phyloP scores from a whole-genome alignment of 2,113 vertebrate species.

The Prochilodus magdalenae region DNA sequence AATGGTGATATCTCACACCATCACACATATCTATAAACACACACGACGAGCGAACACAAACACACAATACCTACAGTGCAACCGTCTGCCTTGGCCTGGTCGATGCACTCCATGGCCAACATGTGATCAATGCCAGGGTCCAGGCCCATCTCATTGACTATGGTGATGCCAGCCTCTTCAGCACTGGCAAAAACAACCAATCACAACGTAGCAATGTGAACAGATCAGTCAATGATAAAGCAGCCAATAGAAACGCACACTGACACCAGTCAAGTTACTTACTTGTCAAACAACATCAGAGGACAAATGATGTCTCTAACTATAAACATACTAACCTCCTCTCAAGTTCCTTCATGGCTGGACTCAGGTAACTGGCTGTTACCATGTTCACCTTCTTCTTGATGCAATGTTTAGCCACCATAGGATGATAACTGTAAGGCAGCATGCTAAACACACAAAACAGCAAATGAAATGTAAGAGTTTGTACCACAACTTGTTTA shows the following conservation, averaged over 20 bases:
- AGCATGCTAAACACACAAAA: constrained; percentile 80
- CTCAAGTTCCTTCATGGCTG: constrained; percentile 89
- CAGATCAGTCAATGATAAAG: neutral
- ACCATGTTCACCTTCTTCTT: constrained; percentile 89
- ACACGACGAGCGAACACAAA: constrained; percentile 49
- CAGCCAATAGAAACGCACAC: constrained; percentile 14
- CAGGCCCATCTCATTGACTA: constrained; percentile 93
- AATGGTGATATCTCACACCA: constrained; percentile 43
- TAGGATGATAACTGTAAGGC: constrained; percentile 86
- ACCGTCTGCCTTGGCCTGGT: constrained; percentile 90
- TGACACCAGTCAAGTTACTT: neutral
- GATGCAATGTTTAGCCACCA: constrained; percentile 91
- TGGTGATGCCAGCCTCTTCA: constrained; percentile 88
- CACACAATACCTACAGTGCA: constrained; percentile 83
- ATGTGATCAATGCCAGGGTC: constrained; percentile 99
- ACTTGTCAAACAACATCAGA: neutral
- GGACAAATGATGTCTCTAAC: neutral
- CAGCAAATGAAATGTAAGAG: neutral
- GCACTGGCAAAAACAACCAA: constrained; percentile 71
- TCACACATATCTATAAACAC: constrained; percentile 39
- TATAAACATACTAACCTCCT: constrained; percentile 76
- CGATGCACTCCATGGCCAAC: constrained; percentile 96
- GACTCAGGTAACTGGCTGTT: constrained; percentile 93
- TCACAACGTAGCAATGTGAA: neutral
- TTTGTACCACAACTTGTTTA: neutral